Conservation (phyloP, 2,113 vertebrate species). For the Urocolius indicus region DNA sequence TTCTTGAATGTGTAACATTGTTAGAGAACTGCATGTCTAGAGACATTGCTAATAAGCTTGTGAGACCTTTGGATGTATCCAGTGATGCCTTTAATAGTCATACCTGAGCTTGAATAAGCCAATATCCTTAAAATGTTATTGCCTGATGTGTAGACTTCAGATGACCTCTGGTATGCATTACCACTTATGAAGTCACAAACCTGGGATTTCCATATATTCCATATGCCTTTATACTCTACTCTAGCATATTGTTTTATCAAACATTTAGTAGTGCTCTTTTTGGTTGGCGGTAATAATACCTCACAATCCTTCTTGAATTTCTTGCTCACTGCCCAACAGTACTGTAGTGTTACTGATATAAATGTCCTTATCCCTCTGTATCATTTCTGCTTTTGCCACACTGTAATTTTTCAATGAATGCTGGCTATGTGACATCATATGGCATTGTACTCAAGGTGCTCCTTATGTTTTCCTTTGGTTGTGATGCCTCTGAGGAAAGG, state of each 20-base stretch:
- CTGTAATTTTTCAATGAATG: background rate
- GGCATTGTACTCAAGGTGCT: background rate
- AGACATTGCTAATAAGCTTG: slow-evolving; percentile 27
- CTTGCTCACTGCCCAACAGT: background rate
- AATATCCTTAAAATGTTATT: background rate
- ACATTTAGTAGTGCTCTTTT: background rate
- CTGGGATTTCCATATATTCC: background rate
- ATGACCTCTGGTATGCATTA: background rate
- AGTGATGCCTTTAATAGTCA: background rate
- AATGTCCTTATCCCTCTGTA: background rate
- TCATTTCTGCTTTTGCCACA: background rate
- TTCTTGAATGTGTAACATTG: slow-evolving; percentile 7
- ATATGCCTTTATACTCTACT: background rate
- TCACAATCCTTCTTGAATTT: background rate
- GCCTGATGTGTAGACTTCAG: background rate
- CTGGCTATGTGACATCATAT: background rate
- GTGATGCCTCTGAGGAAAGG: background rate
- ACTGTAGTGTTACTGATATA: background rate
- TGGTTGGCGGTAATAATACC: background rate
- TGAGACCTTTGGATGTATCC: slow-evolving; percentile 7
- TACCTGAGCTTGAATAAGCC: background rate
- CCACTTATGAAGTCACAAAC: background rate
- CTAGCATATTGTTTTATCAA: background rate
- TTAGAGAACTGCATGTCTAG: slow-evolving; percentile 23
- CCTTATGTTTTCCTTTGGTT: background rate